Base-by-base conservation (phyloP, 2,113 vertebrate species). In the Glaucidium brasilianum region DNA sequence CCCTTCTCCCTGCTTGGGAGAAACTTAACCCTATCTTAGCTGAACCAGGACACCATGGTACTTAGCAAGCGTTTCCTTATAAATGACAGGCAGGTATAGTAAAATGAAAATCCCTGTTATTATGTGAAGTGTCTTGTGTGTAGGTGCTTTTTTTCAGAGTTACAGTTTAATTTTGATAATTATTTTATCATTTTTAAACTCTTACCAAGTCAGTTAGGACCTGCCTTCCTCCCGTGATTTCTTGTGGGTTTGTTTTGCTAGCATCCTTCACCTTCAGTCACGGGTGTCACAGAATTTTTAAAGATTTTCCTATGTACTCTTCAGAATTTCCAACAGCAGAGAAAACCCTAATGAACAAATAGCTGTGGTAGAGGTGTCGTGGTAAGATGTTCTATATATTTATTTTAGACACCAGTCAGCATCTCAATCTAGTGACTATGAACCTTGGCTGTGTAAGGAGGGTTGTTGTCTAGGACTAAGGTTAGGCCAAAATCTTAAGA, bases 241-340 rank as follows among this genome's bases (percentile, higher is more conserved):
- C 4, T 20, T 32, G 9, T 39, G 45, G 41, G 5, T 55, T 81
- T 60, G 12, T 80, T 67, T 52, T 62, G 52, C 18, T 67, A 32
- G 71, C 27, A 39, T 82, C 11, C 11, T 5, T 73, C 16, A 47
- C 20, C 9, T 14, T 63, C 29, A n/a, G 15, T 71, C 26, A 19
- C 2, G 1, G 9, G 2, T 74, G 37, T 50, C 23, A 47, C 18
- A 23, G 18, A 69, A 26, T 55, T 75, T 71, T 32, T 16, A 15
- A 81, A 75, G 41, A 13, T 43, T 1, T 0, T 37, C 12, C 16
- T 59, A 6, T 2, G 0, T 63, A 20, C 16, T 20, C 41, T 43
- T 58, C 32, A 45, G 68, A 85, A 81, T 77, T 53, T 2, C 14
- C 22, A 67, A 37, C 17, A 88, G 43, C 35, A 56, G 12, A 41